Base-by-base conservation (phyloP, 2,888 invertebrate species). In the Colostygia pectinataria region DNA sequence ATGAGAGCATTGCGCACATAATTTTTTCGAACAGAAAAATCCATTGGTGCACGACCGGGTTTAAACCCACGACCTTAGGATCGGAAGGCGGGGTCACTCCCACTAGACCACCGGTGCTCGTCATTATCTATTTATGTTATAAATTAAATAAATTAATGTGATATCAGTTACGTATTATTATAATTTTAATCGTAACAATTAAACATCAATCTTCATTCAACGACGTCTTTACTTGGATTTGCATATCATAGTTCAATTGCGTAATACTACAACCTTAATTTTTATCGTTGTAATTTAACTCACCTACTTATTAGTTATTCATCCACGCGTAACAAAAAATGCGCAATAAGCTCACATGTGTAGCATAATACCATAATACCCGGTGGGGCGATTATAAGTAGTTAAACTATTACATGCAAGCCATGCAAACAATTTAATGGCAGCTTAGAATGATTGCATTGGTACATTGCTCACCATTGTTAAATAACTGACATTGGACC, bases 391-490 rank as follows among this genome's bases (percentile, higher is more conserved):
- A 74, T 79, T 75, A 80, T 68, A 62, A 62, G 61, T 60, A 61
- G 64, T 66, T 61, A 62, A 61, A 52, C 66, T 63, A 66, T 74
- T 72, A 69, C 71, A 61, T 66, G 73, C 70, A 71, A 66, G 57
- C 65, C 65, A 77, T 78, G 77, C 73, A 73, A 74, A 73, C 63
- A 73, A 63, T n/a, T 68, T 74, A 76, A 77, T 80, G 65, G 62
- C 71, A 66, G 63, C 64, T 63, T 46, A 27, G 29, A 46, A 44
- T 68, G 64, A 67, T 71, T 71, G 66, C 65, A 59, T 25, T 46
- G 38, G 32, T 68, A 61, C 64, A 59, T 65, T 54, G 46, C 46
- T 55, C 61, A 63, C 66, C 59, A 57, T 66, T 67, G 65, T 62
- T 68, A 57, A 51, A 60, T 59, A 49, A 55, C 60, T 62, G 66